phyloP scores from a whole-genome alignment of 2,888 invertebrate genomes.

The Dendrolimus pini region DNA sequence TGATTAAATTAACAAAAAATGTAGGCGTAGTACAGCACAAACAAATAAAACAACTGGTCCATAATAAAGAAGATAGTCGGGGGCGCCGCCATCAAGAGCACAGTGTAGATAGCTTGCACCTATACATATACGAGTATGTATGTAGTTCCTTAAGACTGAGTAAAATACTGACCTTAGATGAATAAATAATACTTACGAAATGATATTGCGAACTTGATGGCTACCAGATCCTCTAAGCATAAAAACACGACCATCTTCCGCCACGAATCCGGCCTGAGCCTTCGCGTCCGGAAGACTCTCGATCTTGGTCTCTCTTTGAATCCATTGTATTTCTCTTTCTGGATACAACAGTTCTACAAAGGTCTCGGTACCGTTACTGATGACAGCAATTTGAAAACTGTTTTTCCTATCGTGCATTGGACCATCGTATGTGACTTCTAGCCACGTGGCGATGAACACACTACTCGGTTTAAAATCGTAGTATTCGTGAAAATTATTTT shows the following conservation, averaged over 20 bases:
- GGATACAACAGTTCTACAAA: slow-evolving; percentile 93
- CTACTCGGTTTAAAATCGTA: slow-evolving; percentile 84
- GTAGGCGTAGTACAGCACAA: no score
- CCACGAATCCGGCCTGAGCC: slow-evolving; percentile 94
- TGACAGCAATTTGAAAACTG: slow-evolving; percentile 85
- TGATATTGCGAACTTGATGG: slow-evolving; percentile 88
- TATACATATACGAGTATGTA: no score
- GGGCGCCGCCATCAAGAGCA: no score
- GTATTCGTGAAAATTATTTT: slow-evolving; percentile 83
- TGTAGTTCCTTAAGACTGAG: no score
- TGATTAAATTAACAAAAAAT: no score
- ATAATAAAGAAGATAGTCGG: no score
- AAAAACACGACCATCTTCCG: slow-evolving; percentile 86
- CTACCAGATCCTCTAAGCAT: slow-evolving; percentile 92
- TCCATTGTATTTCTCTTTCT: slow-evolving; percentile 93
- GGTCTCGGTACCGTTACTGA: slow-evolving; percentile 85
- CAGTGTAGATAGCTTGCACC: no score
- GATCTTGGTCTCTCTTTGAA: slow-evolving; percentile 86
- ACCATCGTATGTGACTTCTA: slow-evolving; percentile 87
- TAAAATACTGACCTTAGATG: no score
- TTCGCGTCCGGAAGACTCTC: slow-evolving; percentile 90
- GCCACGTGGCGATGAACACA: slow-evolving; percentile 94
- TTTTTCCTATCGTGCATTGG: slow-evolving; percentile 85
- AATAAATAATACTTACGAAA: slow-evolving; percentile 76
- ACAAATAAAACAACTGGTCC: no score